phyloP scores from a whole-genome alignment of 2,888 invertebrate genomes.

The Pecten maximus region DNA sequence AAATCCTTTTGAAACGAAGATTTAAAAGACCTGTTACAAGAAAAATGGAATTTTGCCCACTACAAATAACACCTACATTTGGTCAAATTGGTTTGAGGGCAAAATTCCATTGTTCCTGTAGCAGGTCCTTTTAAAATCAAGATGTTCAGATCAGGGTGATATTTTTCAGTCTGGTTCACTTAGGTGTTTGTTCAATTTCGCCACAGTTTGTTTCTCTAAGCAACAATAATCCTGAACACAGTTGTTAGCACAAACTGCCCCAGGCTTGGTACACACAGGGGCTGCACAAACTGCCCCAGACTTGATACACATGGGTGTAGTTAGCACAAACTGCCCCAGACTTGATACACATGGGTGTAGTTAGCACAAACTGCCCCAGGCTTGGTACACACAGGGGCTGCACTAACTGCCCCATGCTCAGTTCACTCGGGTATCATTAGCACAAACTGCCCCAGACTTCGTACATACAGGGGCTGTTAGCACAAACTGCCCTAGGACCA shows the following conservation, averaged over 20 bases:
- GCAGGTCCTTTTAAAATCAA: background rate
- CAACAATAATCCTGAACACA: too few relatives aligned
- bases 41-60: too few relatives aligned
- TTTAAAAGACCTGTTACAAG: conserved; percentile 54
- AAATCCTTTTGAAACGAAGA: conserved; percentile 61
- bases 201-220: too few relatives aligned
- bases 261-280: background rate
- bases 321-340: background rate
- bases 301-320: background rate
- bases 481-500: background rate
- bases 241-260: background rate
- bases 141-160: background rate
- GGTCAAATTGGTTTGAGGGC: too few relatives aligned
- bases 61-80: too few relatives aligned
- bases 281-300: background rate
- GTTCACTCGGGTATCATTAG: too few relatives aligned
- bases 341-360: background rate
- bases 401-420: too few relatives aligned
- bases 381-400: background rate
- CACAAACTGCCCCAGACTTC: background rate
- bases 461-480: background rate
- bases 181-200: background rate
- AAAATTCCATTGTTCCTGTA: too few relatives aligned
- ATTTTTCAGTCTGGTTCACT: background rate
- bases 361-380: background rate